These are phyloP conservation scores for Alviniconcha strummeri DNA, from an alignment of 2,888 invertebrate genomes.

Conservation along the genomic window DNA sequence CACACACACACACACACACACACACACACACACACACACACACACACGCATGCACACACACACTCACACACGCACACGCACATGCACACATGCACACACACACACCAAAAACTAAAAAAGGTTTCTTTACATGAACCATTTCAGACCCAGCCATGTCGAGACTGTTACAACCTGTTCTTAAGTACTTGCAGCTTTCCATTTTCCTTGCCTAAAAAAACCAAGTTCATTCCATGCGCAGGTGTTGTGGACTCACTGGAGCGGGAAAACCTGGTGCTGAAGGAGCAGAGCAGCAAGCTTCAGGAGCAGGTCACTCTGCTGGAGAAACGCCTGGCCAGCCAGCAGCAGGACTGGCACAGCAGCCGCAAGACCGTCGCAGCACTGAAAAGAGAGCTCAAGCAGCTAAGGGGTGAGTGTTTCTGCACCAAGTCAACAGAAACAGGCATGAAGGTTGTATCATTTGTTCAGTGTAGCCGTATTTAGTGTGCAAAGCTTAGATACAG, in stretches of 20 bases:
- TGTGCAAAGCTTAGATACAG: no score
- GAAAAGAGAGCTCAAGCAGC: not conserved
- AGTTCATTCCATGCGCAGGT: not conserved
- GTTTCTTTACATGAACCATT: no score
- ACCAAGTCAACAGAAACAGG: not conserved
- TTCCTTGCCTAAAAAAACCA: no score
- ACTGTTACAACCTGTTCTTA: no score
- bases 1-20: no score
- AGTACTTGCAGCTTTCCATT: no score
- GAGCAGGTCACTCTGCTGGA: slow-evolving; percentile 61
- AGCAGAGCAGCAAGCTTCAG: slow-evolving; percentile 55
- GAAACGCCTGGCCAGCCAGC: slow-evolving; percentile 48
- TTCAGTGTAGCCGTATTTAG: no score
- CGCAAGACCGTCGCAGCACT: slow-evolving; percentile 15
- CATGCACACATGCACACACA: no score
- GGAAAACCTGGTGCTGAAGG: slow-evolving; percentile 57
- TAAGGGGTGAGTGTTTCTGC: slow-evolving; percentile 5
- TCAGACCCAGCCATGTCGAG: no score
- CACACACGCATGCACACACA: not conserved
- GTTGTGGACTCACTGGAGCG: slow-evolving; percentile 51
- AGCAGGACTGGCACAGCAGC: slow-evolving; percentile 45
- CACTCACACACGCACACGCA: not conserved
- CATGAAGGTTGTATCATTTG: no score
- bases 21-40: not conserved
- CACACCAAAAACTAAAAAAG: no score